These are phyloP conservation scores for Nothobranchius furzeri DNA, from an alignment of 2,113 vertebrate species.

Conservation along the genomic window DNA sequence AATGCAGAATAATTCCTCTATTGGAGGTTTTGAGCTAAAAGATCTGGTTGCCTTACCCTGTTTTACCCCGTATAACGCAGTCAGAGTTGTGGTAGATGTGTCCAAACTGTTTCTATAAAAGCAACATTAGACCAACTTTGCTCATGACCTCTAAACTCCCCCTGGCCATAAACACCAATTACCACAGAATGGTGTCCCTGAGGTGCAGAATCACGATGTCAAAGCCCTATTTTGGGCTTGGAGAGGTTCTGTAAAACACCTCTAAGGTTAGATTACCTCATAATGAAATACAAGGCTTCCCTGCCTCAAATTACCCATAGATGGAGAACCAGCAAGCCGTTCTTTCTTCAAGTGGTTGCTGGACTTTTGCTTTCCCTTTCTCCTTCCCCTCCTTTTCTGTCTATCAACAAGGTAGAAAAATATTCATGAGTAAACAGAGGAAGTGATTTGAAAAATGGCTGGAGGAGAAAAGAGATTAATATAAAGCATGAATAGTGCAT, in stretches of 20 bases:
- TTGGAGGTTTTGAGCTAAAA: conserved; percentile 25
- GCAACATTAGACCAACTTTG: conserved; percentile 69
- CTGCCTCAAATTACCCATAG: conserved; percentile 66
- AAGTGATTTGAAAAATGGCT: conserved; percentile 79
- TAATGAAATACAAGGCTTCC: conserved; percentile 76
- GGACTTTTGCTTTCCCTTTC: conserved; percentile 8
- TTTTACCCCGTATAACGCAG: not conserved
- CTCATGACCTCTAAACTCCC: conserved; percentile 62
- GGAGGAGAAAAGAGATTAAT: conserved; percentile 76
- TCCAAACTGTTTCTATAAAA: conserved; percentile 59
- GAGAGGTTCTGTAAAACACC: conserved; percentile 73
- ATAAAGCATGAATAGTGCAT: conserved; percentile 78
- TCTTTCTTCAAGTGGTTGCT: conserved; percentile 30
- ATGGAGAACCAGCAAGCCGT: conserved; percentile 48
- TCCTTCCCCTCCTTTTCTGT: conserved; percentile 2
- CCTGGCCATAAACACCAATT: conserved; percentile 77
- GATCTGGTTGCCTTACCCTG: conserved; percentile 19
- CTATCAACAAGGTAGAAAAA: conserved; percentile 67
- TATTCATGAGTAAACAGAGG: conserved; percentile 83
- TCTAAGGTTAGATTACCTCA: conserved; percentile 77
- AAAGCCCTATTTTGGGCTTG: conserved; percentile 74
- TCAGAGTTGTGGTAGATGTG: conserved; percentile 16
- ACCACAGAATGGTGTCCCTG: conserved; percentile 59
- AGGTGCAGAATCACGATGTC: conserved; percentile 34
- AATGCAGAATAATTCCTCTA: conserved; percentile 64